Conservation (phyloP, 1,140 invertebrate species). For the Ceratosolen fusciceps region DNA sequence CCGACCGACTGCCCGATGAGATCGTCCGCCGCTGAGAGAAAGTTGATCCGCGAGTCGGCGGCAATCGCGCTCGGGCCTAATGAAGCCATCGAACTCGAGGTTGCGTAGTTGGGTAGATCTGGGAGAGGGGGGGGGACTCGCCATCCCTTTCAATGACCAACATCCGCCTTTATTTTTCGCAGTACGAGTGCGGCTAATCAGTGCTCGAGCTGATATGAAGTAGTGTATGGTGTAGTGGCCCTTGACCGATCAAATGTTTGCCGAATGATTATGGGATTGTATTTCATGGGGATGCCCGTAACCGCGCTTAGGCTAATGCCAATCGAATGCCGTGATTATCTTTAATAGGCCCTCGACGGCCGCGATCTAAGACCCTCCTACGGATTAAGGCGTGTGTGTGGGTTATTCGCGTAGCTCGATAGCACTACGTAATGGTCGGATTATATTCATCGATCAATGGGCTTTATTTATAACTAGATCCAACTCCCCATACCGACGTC, state of each 20-base stretch:
- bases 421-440: not conserved
- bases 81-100: slow-evolving; percentile 30
- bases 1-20: not conserved
- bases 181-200: too few relatives aligned
- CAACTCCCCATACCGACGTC: not conserved
- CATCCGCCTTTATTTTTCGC: too few relatives aligned
- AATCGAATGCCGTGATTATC: slow-evolving; percentile 14
- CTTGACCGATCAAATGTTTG: too few relatives aligned
- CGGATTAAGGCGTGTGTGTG: not conserved
- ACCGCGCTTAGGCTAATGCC: not conserved
- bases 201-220: too few relatives aligned
- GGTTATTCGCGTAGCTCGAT: not conserved
- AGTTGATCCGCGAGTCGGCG: not conserved
- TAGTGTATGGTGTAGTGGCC: too few relatives aligned
- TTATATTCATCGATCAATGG: not conserved
- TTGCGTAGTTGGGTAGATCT: not conserved
- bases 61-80: not conserved
- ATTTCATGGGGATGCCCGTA: too few relatives aligned
- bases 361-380: not conserved
- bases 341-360: slow-evolving; percentile 13
- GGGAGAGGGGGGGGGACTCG: not conserved
- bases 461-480: not conserved
- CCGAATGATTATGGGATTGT: too few relatives aligned
- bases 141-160: slow-evolving; percentile 29
- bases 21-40: not conserved